A percentile compares a stretch with the other conserved stretches of the same genome.
phyloP scores from a whole-genome alignment of 1,140 invertebrate genomes.

The Gryon sp. region DNA sequence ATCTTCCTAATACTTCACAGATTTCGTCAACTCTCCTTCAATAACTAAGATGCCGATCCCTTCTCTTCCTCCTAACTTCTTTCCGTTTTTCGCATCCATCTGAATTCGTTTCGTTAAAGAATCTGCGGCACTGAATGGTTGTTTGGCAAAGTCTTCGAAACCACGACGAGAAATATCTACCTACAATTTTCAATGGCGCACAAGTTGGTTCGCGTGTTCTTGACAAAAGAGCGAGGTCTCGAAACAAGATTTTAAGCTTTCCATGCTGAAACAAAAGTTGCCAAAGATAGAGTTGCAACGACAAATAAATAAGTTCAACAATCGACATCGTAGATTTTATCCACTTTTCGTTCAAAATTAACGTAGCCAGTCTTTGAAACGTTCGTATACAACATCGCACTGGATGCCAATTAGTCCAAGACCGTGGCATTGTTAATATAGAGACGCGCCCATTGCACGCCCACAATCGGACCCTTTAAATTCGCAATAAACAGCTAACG shows the following conservation, averaged over 20 bases:
- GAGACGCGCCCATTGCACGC: not conserved
- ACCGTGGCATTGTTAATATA: too few relatives aligned
- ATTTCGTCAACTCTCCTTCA: constrained; percentile 36
- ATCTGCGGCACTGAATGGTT: constrained; percentile 45
- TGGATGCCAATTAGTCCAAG: constrained; percentile 7
- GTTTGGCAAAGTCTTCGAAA: constrained; percentile 33
- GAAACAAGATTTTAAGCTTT: constrained; percentile 54
- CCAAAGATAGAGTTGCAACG: constrained; percentile 8
- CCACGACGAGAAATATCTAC: constrained; percentile 24
- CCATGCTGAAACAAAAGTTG: constrained; percentile 51
- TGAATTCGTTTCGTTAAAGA: constrained; percentile 14
- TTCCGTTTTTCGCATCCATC: not conserved
- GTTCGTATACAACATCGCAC: too few relatives aligned
- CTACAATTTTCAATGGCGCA: constrained; percentile 39
- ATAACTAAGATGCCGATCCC: constrained; percentile 33
- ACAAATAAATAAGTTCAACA: constrained; percentile 56
- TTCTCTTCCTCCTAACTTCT: not conserved
- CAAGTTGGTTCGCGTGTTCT: constrained; percentile 27
- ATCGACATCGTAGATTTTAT: constrained; percentile 33
- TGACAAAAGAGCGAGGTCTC: constrained; percentile 40
- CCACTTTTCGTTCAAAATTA: too few relatives aligned
- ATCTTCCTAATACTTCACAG: constrained; percentile 9
- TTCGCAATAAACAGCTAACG: constrained; percentile 13
- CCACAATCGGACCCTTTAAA: not conserved
- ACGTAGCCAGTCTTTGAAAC: too few relatives aligned